Evolutionary conservation across 2,113 vertebrate species (phyloP), one percentile per base, ranked within the genome.

Genomic region (Triplophysa tibetana): DNA sequence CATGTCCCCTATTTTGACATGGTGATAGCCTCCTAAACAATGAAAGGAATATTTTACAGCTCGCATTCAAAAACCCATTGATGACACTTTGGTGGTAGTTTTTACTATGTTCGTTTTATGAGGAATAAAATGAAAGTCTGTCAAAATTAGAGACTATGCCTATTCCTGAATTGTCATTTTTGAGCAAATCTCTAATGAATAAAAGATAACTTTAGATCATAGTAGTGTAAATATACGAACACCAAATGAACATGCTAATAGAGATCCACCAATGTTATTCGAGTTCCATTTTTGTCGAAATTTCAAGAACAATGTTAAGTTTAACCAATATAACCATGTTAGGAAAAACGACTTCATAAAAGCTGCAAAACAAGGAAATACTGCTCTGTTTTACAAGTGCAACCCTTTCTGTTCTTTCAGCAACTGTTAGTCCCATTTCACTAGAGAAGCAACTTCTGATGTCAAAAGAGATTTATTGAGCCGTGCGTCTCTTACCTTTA

Each of bases 1-100:
- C 16, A 98, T 94, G 88, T 99, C 98, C 77, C 98, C 98, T 23
- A 99, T 98, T 91, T 99, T 98, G 82, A 99, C 97, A 12, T 97
- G 96, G 88, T 99, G 97, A 83, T 98, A 99, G 56, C 97, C 97
- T 82, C 97, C 97, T 98, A 69, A 48, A 85, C 61, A 82, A 68
- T 54, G 65, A 82, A 79, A 63, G 73, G 41, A 58, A 62, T 68
- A 41, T 58, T 41, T n/a, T 13, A 21, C 26, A 78, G 16, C 11
- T 33, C 16, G 1, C 13, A 50, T 76, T n/a, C 1, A 16, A 23
- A 65, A 33, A 64, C 8, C 2, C 54, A n/a, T 45, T 45, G 43
- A 45, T 45, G 43, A 38, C 17, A 21, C 19, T 17, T 7, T 38
- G 7, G 33, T 38, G 33, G 33, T 38, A 38, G 6, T 38, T 38